These are phyloP conservation scores for Hemibagrus guttatus DNA, from an alignment of 2,797 vertebrate species.

Conservation along the genomic window DNA sequence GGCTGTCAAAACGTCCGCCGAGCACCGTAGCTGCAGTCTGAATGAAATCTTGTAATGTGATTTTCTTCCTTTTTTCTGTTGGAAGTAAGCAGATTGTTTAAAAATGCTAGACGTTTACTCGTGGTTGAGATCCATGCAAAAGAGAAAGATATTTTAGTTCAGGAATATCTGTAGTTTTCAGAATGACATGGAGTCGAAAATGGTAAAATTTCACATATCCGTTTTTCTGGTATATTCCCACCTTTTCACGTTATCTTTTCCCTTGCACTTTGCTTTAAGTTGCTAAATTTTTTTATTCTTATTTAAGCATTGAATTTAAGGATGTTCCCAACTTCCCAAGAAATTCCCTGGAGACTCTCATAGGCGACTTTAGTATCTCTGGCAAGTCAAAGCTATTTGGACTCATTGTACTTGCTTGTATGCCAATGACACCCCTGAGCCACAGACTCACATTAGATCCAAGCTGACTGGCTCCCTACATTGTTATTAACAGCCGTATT, in stretches of 20 bases:
- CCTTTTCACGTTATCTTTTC: background rate
- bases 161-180: background rate
- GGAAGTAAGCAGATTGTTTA: background rate
- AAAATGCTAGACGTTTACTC: background rate
- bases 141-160: background rate
- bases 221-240: background rate
- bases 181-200: background rate
- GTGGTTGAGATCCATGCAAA: background rate
- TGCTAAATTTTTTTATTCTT: background rate
- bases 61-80: background rate
- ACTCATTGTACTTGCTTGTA: slow-evolving; percentile 38
- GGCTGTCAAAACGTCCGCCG: background rate
- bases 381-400: slow-evolving; percentile 34
- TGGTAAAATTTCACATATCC: background rate
- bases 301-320: background rate
- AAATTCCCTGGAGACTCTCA: slow-evolving; percentile 8
- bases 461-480: slow-evolving; percentile 54
- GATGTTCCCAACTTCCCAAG: slow-evolving; percentile 27
- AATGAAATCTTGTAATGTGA: background rate
- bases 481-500: slow-evolving; percentile 73
- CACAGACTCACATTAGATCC: slow-evolving; percentile 37
- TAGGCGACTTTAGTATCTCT: slow-evolving; percentile 29
- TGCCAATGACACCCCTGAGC: slow-evolving; percentile 48
- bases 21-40: background rate
- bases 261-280: background rate